These are phyloP conservation scores for Falco naumanni DNA, from an alignment of 2,797 vertebrate genomes.

Conservation along the genomic window DNA sequence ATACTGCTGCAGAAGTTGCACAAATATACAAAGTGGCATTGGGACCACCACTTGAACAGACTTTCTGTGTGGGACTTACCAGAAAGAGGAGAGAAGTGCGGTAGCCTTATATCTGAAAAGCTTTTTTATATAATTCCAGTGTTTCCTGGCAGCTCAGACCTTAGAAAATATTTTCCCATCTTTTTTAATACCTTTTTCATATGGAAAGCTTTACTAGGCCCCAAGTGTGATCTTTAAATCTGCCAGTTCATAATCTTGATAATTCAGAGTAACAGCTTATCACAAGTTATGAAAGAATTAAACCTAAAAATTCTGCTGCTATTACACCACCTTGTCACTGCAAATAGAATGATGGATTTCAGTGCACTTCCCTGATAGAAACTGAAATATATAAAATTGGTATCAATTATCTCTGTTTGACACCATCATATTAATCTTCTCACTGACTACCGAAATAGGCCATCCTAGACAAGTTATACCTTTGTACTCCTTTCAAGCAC, in stretches of 20 bases:
- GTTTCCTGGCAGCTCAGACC: not conserved
- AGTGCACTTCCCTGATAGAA: slow-evolving; percentile 51
- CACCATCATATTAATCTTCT: slow-evolving; percentile 64
- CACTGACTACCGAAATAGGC: slow-evolving; percentile 10
- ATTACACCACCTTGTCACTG: slow-evolving; percentile 50
- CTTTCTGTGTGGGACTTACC: not conserved
- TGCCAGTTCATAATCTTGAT: slow-evolving; percentile 54
- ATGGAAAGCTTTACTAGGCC: slow-evolving; percentile 16
- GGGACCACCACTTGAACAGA: not conserved
- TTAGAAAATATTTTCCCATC: slow-evolving; percentile 4
- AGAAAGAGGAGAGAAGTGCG: not conserved
- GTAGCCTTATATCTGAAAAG: not conserved
- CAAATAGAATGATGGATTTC: slow-evolving; percentile 72
- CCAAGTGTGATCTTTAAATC: slow-evolving; percentile 52
- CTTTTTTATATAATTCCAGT: not conserved
- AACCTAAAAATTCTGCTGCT: slow-evolving; percentile 51
- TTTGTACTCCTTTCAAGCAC: slow-evolving; percentile 40
- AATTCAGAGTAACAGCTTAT: slow-evolving; percentile 56
- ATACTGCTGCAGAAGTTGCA: not conserved
- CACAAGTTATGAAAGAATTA: slow-evolving; percentile 54
- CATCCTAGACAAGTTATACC: slow-evolving; percentile 49
- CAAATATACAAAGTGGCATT: not conserved
- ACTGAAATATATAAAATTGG: slow-evolving; percentile 65
- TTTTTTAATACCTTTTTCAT: slow-evolving; percentile 37
- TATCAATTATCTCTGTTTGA: slow-evolving; percentile 69